Percentiles rank a stretch among this genome's conserved stretches.
These are phyloP conservation scores for Sicus ferrugineus DNA, from an alignment of 2,888 invertebrate genomes.

Conservation along the genomic window DNA sequence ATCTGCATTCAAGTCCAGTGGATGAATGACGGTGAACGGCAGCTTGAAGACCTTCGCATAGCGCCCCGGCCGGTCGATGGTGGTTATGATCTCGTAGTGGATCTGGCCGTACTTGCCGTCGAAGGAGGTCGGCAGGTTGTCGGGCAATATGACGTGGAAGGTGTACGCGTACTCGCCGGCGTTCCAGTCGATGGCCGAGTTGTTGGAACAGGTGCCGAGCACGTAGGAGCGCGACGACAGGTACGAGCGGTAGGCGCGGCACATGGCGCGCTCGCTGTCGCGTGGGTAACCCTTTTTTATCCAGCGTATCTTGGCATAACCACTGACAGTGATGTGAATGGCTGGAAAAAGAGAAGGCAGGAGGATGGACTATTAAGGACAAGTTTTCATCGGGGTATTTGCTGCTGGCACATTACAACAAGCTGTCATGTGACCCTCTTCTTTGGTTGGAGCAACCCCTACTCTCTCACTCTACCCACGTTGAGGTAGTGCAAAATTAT, in stretches of 20 bases:
- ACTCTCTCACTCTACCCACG: background rate
- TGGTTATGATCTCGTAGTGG: constrained; percentile 80
- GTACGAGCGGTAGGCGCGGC: constrained; percentile 63
- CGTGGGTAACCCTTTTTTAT: constrained; percentile 64
- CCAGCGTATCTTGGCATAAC: constrained; percentile 64
- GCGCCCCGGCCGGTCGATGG: constrained; percentile 83
- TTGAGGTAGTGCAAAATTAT: background rate
- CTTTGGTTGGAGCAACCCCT: no score
- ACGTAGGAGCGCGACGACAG: constrained; percentile 61
- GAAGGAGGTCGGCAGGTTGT: constrained; percentile 79
- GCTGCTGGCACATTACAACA: no score
- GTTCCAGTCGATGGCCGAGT: constrained; percentile 71
- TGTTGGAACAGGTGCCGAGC: constrained; percentile 64
- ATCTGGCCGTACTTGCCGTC: constrained; percentile 79
- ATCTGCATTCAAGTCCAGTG: constrained; percentile 81
- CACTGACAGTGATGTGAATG: constrained; percentile 63
- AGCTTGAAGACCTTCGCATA: constrained; percentile 82
- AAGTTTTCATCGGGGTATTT: no score
- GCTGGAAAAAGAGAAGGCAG: constrained; percentile 56
- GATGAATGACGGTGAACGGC: constrained; percentile 81
- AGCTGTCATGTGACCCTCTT: background rate
- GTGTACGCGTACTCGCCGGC: constrained; percentile 77
- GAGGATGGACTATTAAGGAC: background rate
- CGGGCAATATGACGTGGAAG: constrained; percentile 73
- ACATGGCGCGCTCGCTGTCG: constrained; percentile 62